These are phyloP conservation scores for Agrotis segetum DNA, from an alignment of 2,888 invertebrate genomes.

Conservation along the genomic window DNA sequence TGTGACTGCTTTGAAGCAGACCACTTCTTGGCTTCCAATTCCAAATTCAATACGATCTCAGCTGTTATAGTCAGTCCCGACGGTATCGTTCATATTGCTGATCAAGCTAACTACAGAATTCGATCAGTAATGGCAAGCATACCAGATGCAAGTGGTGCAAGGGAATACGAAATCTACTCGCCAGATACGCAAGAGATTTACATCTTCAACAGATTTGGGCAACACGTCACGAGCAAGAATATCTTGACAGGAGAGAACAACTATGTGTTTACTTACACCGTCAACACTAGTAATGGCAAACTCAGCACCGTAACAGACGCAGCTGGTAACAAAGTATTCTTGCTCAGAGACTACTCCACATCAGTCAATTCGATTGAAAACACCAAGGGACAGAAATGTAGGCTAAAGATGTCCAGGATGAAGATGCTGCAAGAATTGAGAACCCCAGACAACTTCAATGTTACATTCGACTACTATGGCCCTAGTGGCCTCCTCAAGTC, in stretches of 20 bases:
- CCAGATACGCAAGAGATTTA: slow-evolving; percentile 99
- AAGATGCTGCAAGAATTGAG: slow-evolving; percentile 97
- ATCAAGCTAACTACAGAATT: slow-evolving; percentile 97
- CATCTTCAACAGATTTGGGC: slow-evolving; percentile 98
- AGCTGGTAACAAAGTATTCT: slow-evolving; percentile 97
- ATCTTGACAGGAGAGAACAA: slow-evolving; percentile 98
- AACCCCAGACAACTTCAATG: slow-evolving; percentile 98
- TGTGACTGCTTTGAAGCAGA: slow-evolving; percentile 98
- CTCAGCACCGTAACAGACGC: slow-evolving; percentile 98
- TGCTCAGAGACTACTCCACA: slow-evolving; percentile 95
- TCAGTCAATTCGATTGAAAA: slow-evolving; percentile 98
- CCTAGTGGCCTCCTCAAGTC: slow-evolving; percentile 97
- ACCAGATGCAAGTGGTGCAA: slow-evolving; percentile 95
- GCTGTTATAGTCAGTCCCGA: slow-evolving; percentile 98
- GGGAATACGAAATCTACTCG: slow-evolving; percentile 98
- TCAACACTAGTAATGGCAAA: slow-evolving; percentile 98
- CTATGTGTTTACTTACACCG: slow-evolving; percentile 98
- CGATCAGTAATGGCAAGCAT: slow-evolving; percentile 97
- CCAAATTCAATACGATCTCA: slow-evolving; percentile 98
- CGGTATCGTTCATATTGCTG: slow-evolving; percentile 98
- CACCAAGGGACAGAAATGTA: slow-evolving; percentile 97
- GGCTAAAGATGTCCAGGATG: slow-evolving; percentile 97
- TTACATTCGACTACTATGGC: slow-evolving; percentile 98
- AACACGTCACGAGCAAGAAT: slow-evolving; percentile 98
- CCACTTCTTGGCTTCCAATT: slow-evolving; percentile 97